These are phyloP conservation scores for Vespertilio murinus DNA, from an alignment of 2,797 vertebrate genomes.

Conservation along the genomic window DNA sequence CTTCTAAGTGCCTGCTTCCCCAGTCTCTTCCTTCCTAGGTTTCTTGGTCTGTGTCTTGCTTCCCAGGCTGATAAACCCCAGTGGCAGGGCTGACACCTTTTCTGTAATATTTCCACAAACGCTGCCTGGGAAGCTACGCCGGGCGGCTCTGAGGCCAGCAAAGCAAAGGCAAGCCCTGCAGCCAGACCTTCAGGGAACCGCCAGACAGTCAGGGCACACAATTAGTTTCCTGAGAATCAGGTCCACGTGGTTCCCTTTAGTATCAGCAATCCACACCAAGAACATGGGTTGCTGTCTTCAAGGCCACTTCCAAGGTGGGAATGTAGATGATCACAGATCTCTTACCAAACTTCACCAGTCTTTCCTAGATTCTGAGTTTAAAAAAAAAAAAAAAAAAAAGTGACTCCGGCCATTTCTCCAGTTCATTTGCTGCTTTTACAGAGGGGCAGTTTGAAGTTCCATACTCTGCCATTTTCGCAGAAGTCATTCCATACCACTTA, in stretches of 20 bases:
- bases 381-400: too few species aligned
- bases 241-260: not conserved
- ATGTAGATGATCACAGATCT: too few species aligned
- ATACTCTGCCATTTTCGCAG: not conserved
- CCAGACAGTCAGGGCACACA: not conserved
- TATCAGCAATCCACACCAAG: not conserved
- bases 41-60: not conserved
- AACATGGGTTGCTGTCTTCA: not conserved
- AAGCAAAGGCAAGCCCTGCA: not conserved
- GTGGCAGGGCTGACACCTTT: too few species aligned
- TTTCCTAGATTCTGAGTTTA: not conserved
- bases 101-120: not conserved
- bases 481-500: not conserved
- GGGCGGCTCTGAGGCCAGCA: not conserved
- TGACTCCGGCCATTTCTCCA: not conserved
- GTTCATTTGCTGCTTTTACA: not conserved
- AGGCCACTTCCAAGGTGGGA: not conserved
- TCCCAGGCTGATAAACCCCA: too few species aligned
- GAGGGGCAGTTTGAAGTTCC: not conserved
- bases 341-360: not conserved
- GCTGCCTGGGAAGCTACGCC: not conserved
- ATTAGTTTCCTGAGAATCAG: too few species aligned
- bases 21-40: not conserved
- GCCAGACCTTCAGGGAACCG: not conserved
- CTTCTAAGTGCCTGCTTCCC: not conserved